These are phyloP conservation scores for Margaritifera margaritifera DNA, from an alignment of 2,888 invertebrate genomes.

Conservation along the genomic window DNA sequence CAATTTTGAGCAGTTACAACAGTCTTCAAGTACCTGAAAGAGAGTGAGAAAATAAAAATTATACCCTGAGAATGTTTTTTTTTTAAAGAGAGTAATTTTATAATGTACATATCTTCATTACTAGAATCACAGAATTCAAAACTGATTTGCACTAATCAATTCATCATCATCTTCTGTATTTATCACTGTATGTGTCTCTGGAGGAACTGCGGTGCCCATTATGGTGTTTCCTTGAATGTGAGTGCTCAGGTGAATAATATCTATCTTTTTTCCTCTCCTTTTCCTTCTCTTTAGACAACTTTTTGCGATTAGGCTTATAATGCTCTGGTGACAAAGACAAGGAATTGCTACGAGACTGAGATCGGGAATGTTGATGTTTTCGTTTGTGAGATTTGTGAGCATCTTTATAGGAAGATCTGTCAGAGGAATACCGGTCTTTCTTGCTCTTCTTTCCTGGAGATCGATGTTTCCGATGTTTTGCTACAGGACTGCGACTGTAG, in stretches of 20 bases:
- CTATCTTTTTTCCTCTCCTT: conserved; percentile 36
- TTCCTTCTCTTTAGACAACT: conserved; percentile 46
- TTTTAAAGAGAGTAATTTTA: no score
- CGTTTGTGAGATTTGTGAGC: conserved; percentile 52
- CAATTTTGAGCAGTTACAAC: no score
- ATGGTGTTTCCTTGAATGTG: conserved; percentile 47
- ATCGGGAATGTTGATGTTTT: conserved; percentile 40
- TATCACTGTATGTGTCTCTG: conserved; percentile 41
- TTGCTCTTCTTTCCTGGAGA: conserved; percentile 44
- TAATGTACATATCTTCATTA: no score
- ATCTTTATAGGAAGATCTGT: conserved; percentile 41
- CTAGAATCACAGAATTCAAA: no score
- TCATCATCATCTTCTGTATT: conserved; percentile 21
- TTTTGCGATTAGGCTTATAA: conserved; percentile 37
- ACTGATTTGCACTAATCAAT: no score
- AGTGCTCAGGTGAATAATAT: conserved; percentile 46
- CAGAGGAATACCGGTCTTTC: conserved; percentile 48
- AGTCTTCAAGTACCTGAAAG: no score
- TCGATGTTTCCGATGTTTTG: conserved; percentile 33
- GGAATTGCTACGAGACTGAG: conserved; percentile 46
- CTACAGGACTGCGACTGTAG: conserved; percentile 45
- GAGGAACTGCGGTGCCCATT: conserved; percentile 52
- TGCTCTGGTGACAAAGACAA: conserved; percentile 41
- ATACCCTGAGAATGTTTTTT: no score
- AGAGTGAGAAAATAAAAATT: no score